phyloP scores from a whole-genome alignment of 2,888 invertebrate species.

The Ganaspis brasiliensis region DNA sequence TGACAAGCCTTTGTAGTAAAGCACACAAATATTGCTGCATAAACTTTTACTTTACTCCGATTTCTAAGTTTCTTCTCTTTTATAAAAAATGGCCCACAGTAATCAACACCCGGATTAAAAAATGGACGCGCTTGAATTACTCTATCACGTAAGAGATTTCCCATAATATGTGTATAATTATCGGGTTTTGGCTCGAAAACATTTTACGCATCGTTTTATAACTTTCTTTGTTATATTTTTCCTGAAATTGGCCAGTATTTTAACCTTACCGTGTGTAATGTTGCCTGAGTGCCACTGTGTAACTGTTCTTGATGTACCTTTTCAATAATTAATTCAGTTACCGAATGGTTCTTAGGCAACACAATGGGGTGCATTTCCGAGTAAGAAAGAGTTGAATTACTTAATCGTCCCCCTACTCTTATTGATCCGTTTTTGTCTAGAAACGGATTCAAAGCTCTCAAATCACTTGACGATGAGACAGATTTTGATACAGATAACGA shows the following conservation, averaged over 20 bases:
- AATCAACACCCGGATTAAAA: slow-evolving; percentile 62
- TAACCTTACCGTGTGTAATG: neutral
- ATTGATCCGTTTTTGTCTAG: neutral
- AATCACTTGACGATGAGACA: too few relatives aligned
- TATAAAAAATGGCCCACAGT: slow-evolving; percentile 62
- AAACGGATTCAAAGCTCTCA: neutral
- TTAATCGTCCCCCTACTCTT: slow-evolving; percentile 38
- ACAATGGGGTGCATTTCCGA: slow-evolving; percentile 22
- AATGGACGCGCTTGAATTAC: slow-evolving; percentile 61
- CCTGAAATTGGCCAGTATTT: slow-evolving; percentile 33
- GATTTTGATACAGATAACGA: too few relatives aligned
- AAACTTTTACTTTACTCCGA: slow-evolving; percentile 46
- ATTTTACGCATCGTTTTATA: neutral
- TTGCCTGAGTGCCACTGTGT: slow-evolving; percentile 4
- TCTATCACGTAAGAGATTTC: slow-evolving; percentile 6
- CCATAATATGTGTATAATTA: too few relatives aligned
- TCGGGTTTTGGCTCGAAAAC: neutral
- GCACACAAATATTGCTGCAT: slow-evolving; percentile 66
- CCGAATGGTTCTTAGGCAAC: slow-evolving; percentile 14
- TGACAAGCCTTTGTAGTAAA: slow-evolving; percentile 69
- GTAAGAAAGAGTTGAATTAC: neutral
- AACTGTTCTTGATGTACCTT: neutral
- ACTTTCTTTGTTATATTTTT: neutral
- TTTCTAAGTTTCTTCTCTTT: slow-evolving; percentile 60
- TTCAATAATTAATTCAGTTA: slow-evolving; percentile 25